phyloP scores from a whole-genome alignment of 1,140 invertebrate species.

The Drosophila varians region DNA sequence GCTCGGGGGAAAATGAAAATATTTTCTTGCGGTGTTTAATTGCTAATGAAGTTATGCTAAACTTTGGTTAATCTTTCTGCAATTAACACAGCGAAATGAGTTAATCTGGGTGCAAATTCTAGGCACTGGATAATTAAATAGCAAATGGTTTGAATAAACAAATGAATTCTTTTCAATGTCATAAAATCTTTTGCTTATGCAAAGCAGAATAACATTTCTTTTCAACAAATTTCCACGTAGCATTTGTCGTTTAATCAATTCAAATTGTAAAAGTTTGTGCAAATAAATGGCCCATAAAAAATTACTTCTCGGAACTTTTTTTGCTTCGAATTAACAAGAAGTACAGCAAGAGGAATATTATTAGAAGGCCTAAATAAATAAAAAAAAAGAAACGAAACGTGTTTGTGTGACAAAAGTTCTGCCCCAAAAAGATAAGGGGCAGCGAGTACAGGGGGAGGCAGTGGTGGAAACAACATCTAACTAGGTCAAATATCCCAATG shows the following conservation, averaged over 20 bases:
- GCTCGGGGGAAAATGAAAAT: too few relatives aligned
- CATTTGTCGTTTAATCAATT: slow-evolving; percentile 43
- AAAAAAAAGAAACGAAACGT: slow-evolving; percentile 2
- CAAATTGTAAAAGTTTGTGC: slow-evolving; percentile 51
- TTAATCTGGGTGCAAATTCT: too few relatives aligned
- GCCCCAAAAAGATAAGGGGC: slow-evolving; percentile 10
- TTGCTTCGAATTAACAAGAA: neutral
- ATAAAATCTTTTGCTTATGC: too few relatives aligned
- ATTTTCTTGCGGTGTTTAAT: slow-evolving; percentile 21
- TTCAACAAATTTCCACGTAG: slow-evolving; percentile 14
- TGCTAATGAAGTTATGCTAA: slow-evolving; percentile 31
- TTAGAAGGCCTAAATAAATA: slow-evolving; percentile 4
- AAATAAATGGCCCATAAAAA: slow-evolving; percentile 47
- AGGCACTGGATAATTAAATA: neutral
- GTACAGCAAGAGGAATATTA: slow-evolving; percentile 1
- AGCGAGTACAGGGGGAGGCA: neutral
- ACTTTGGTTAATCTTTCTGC: slow-evolving; percentile 15
- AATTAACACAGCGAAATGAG: neutral
- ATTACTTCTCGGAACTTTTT: neutral
- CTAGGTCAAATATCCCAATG: slow-evolving; percentile 53
- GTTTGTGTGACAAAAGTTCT: slow-evolving; percentile 35
- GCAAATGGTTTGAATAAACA: neutral
- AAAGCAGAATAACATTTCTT: slow-evolving; percentile 9
- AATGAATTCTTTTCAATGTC: too few relatives aligned
- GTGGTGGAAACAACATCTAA: slow-evolving; percentile 32